Percentiles rank a stretch among this genome's conserved stretches.
Conservation (phyloP, 2,113 vertebrate species). For the Pristiophorus japonicus region DNA sequence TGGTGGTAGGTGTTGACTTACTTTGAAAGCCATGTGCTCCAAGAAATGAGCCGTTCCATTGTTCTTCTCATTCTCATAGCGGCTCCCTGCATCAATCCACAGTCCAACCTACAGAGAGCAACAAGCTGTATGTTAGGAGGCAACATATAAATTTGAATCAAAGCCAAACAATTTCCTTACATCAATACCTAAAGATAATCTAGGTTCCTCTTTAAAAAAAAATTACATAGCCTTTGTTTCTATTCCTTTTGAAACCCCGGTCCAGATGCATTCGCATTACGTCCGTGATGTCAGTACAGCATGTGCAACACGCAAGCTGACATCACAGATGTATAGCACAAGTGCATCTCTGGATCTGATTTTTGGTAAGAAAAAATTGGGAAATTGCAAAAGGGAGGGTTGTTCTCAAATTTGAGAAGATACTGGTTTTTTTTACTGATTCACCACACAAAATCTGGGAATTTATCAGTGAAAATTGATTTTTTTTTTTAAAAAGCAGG, state of each 20-base stretch:
- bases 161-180: neutral
- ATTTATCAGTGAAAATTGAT: neutral
- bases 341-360: no score
- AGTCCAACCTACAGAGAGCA: slow-evolving; percentile 76
- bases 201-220: neutral
- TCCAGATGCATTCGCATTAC: no score
- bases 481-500: no score
- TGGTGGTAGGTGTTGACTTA: slow-evolving; percentile 45
- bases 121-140: neutral
- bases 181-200: neutral
- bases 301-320: no score
- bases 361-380: neutral
- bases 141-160: neutral
- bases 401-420: neutral
- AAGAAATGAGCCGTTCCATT: slow-evolving; percentile 96
- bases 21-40: slow-evolving; percentile 99
- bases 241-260: neutral
- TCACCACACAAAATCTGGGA: neutral
- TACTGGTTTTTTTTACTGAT: neutral
- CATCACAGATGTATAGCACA: no score
- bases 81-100: slow-evolving; percentile 96
- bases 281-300: no score
- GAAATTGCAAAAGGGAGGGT: neutral
- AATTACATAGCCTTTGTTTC: neutral
- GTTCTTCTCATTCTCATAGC: slow-evolving; percentile 93